phyloP scores from a whole-genome alignment of 2,113 vertebrate species.

The Garra rufa region DNA sequence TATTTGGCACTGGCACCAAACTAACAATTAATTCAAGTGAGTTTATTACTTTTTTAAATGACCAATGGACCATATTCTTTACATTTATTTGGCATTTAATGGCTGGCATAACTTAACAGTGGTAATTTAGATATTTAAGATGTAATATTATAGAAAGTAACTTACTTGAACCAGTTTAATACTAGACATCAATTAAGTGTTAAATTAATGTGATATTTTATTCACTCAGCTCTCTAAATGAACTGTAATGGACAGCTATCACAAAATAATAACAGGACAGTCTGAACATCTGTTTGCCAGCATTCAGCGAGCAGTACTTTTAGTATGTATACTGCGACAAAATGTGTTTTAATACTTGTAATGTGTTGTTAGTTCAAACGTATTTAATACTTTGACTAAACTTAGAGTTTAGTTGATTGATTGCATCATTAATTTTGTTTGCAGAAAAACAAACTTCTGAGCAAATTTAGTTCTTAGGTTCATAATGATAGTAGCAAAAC shows the following conservation, averaged over 20 bases:
- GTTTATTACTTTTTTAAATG: not conserved
- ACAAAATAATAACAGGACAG: not conserved
- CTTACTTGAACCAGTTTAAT: not conserved
- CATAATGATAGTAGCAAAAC: not conserved
- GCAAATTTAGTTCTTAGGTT: not conserved
- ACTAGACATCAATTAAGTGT: not conserved
- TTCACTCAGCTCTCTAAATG: not conserved
- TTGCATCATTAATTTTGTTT: not conserved
- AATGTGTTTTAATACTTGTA: not conserved
- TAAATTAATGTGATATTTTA: not conserved
- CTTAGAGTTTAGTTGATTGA: not conserved
- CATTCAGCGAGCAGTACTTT: not conserved
- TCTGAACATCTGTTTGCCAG: not conserved
- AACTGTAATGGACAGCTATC: not conserved
- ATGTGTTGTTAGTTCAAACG: not conserved
- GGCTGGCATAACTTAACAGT: not conserved
- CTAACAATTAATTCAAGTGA: conserved; percentile 32
- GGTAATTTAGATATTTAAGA: not conserved
- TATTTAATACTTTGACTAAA: not conserved
- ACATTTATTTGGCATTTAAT: not conserved
- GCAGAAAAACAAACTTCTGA: not conserved
- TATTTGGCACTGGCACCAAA: conserved; percentile 42
- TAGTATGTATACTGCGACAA: not conserved
- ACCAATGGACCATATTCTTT: not conserved
- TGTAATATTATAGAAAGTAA: not conserved